Evolutionary conservation across 2,797 vertebrate species (phyloP).

Genomic region (Arnoldichthys spilopterus): DNA sequence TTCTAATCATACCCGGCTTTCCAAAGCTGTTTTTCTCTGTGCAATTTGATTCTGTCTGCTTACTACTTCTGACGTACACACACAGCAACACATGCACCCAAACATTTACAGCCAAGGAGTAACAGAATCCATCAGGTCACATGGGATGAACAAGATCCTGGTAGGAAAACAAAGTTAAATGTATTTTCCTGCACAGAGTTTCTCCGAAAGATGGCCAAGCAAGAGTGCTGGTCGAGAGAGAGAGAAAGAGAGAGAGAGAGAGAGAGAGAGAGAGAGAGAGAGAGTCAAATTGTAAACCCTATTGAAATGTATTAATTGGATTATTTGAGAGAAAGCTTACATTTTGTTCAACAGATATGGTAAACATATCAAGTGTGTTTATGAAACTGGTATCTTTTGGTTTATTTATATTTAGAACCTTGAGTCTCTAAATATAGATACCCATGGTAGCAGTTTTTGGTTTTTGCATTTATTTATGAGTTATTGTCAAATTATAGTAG

Average conservation of each 20-base stretch:
- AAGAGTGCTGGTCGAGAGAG: constrained; percentile 25
- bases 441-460: too few relatives aligned
- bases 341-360: too few relatives aligned
- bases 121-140: constrained; percentile 43
- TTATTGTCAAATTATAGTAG: too few relatives aligned
- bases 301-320: too few relatives aligned
- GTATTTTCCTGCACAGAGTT: constrained; percentile 23
- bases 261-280: not conserved
- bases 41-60: constrained; percentile 32
- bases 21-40: constrained; percentile 38
- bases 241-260: constrained; percentile 11
- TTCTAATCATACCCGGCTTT: constrained; percentile 24
- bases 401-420: too few relatives aligned
- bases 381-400: too few relatives aligned
- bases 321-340: too few relatives aligned
- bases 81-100: not conserved
- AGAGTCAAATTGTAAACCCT: too few relatives aligned
- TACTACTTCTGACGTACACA: constrained; percentile 23
- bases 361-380: too few relatives aligned
- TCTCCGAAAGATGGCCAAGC: constrained; percentile 14
- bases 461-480: too few relatives aligned
- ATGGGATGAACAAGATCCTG: constrained; percentile 50
- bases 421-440: too few relatives aligned
- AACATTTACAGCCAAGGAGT: not conserved
- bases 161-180: constrained; percentile 45